phyloP scores from a whole-genome alignment of 2,888 invertebrate species.

The Molorchus minor region DNA sequence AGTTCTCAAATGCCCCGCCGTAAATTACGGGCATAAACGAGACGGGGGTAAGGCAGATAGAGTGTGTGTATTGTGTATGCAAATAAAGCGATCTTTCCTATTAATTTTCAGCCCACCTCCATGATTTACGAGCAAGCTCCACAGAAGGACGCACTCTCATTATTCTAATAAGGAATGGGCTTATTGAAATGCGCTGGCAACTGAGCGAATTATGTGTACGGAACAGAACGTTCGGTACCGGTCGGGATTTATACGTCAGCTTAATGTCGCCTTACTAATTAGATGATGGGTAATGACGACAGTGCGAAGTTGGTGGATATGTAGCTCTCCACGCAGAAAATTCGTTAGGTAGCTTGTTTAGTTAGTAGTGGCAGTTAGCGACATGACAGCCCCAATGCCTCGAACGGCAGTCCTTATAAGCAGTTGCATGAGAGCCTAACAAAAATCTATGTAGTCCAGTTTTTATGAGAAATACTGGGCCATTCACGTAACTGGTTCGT shows the following conservation, averaged over 20 bases:
- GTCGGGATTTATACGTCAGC: background rate
- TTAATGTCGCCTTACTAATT: slow-evolving; percentile 16
- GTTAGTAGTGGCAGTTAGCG: no score
- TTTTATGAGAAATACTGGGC: no score
- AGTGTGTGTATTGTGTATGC: slow-evolving; percentile 16
- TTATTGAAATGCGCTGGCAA: slow-evolving; percentile 10
- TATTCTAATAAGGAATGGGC: slow-evolving; percentile 3
- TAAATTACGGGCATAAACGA: slow-evolving; percentile 38
- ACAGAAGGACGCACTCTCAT: slow-evolving; percentile 32
- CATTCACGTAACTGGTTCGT: no score
- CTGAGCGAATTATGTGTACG: background rate
- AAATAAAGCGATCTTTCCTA: slow-evolving; percentile 38
- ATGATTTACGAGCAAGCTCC: slow-evolving; percentile 40
- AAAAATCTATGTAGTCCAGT: no score
- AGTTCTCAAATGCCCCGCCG: slow-evolving; percentile 32
- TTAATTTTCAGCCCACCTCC: slow-evolving; percentile 43
- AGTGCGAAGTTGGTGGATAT: no score
- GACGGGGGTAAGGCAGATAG: slow-evolving; percentile 10
- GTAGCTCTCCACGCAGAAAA: no score
- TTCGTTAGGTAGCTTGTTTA: no score
- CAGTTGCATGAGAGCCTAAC: no score
- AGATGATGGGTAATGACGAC: slow-evolving; percentile 7
- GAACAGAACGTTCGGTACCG: background rate
- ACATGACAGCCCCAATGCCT: no score
- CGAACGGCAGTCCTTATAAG: no score